Percentiles rank a stretch among this genome's conserved stretches.
These are phyloP conservation scores for Drosophila vallismaia DNA, from an alignment of 2,888 invertebrate genomes.

Conservation along the genomic window DNA sequence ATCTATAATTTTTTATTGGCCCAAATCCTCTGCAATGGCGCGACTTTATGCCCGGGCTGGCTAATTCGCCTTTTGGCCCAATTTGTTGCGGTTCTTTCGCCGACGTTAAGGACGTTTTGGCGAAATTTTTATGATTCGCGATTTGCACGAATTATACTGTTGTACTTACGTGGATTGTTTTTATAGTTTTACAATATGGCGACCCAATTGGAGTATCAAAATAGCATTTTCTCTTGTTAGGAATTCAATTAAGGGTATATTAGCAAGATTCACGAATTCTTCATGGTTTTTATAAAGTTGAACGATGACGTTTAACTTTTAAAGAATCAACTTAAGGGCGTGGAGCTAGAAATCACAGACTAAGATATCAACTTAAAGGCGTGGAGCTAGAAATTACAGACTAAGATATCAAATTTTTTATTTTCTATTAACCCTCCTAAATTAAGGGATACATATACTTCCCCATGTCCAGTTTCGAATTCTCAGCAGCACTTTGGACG, in stretches of 20 bases:
- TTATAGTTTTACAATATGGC: slow-evolving; percentile 78
- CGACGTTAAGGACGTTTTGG: slow-evolving; percentile 51
- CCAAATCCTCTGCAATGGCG: slow-evolving; percentile 51
- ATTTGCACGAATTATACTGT: slow-evolving; percentile 74
- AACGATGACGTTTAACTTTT: neutral
- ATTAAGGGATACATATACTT: neutral
- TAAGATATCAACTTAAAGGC: too few species aligned
- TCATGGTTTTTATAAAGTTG: neutral
- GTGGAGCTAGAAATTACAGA: neutral
- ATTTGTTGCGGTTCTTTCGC: slow-evolving; percentile 72
- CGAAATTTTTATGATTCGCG: slow-evolving; percentile 69
- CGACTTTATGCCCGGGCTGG: slow-evolving; percentile 64
- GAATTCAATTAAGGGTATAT: slow-evolving; percentile 39
- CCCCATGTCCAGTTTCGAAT: neutral
- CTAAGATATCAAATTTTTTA: too few species aligned
- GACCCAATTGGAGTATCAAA: slow-evolving; percentile 60
- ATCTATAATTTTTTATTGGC: slow-evolving; percentile 78
- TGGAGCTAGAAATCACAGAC: neutral
- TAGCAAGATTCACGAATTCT: neutral
- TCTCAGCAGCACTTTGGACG: neutral
- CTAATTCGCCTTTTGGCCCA: slow-evolving; percentile 63
- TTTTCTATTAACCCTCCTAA: too few species aligned
- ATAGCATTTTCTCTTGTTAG: slow-evolving; percentile 53
- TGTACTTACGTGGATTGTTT: slow-evolving; percentile 39
- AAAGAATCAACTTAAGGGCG: too few species aligned